Base-by-base conservation (phyloP, 2,113 vertebrate species). In the Oryzias melastigma region DNA sequence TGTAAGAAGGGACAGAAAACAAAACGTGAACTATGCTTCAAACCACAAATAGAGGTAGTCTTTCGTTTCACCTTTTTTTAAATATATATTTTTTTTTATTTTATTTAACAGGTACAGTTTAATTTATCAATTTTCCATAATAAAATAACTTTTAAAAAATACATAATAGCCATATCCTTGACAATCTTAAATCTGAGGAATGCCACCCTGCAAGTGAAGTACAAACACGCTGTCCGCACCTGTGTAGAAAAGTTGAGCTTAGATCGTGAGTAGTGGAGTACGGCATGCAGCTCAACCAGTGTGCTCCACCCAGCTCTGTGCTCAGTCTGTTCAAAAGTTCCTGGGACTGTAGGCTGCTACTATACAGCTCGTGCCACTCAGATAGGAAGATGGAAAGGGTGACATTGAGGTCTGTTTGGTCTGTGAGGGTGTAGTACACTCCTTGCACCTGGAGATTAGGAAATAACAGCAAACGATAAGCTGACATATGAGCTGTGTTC, bases 361-460 rank as follows among this genome's bases (percentile, higher is more conserved):
- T 77, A 5, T 14, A 45, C 18, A 92, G 48, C 14, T 54, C 54
- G 5, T 90, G 83, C 90, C 89, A 91, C 68, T 88, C 85, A 2
- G 82, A 80, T 40, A 92, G 84, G 45, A 93, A 76, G 80, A 75
- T 83, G 29, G 85, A 64, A 47, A 87, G 85, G 1, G 88, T 89
- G 25, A 85, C 73, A 0, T 74, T 85, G 62, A 72, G 25, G 6
- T 67, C 42, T 25, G 1, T 13, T 52, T 46, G 17, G 0, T 48
- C 42, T 7, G 15, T 60, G 16, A 84, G 10, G 22, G 29, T 19
- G 3, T 0, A 12, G 59, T 70, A 71, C 8, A 68, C 4, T 2
- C 70, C 68, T 35, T 25, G 17, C 19, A n/a, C 74, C 65, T 91
- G 51, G 67, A 12, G 62, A 64, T 76, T 6, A 73, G 2, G 58